These are phyloP conservation scores for Plemyria rubiginata DNA, from an alignment of 2,888 invertebrate genomes.

Conservation along the genomic window DNA sequence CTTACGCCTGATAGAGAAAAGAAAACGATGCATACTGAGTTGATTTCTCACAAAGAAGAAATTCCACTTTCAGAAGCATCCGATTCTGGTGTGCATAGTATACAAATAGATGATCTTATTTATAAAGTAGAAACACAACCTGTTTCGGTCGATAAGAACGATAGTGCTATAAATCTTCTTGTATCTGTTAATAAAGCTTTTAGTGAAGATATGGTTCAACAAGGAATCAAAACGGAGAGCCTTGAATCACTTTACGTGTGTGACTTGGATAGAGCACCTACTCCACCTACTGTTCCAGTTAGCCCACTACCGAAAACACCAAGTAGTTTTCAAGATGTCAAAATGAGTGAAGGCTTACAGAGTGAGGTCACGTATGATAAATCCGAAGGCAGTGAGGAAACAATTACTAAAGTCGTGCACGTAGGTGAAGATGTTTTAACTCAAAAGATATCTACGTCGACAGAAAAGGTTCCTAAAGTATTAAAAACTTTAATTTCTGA, in stretches of 20 bases:
- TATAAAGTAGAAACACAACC: conserved; percentile 35
- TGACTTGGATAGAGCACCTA: conserved; percentile 75
- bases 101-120: conserved; percentile 54
- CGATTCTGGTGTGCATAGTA: conserved; percentile 65
- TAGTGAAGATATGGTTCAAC: conserved; percentile 67
- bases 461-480: conserved; percentile 74
- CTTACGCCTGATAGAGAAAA: conserved; percentile 27
- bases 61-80: conserved; percentile 58
- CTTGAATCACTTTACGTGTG: conserved; percentile 56
- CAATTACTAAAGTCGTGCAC: conserved; percentile 79
- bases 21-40: conserved; percentile 35
- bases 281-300: conserved; percentile 89
- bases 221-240: conserved; percentile 74
- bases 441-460: conserved; percentile 80
- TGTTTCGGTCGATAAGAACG: conserved; percentile 48
- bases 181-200: conserved; percentile 75
- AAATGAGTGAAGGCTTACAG: conserved; percentile 71
- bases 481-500: conserved; percentile 52
- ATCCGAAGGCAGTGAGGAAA: conserved; percentile 75
- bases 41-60: conserved; percentile 56
- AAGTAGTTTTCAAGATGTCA: conserved; percentile 68
- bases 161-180: conserved; percentile 59
- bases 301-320: conserved; percentile 84
- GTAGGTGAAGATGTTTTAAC: conserved; percentile 81
- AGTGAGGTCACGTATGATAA: conserved; percentile 74